Conservation (phyloP, 2,113 vertebrate species). For the Camarhynchus parvulus region DNA sequence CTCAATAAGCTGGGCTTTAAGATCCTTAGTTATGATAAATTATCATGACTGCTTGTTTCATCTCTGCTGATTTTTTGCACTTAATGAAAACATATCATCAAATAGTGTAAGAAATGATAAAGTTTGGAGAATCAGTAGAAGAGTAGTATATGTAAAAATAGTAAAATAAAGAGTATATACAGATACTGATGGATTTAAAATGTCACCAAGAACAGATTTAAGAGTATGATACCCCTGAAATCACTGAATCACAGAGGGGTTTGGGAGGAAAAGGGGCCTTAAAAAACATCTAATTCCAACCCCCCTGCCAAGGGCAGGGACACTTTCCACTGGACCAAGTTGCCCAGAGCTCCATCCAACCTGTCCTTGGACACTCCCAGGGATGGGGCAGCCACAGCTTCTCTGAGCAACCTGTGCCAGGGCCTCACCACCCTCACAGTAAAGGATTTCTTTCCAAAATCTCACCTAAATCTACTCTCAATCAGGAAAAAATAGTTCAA, state of each 20-base stretch:
- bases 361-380: not conserved
- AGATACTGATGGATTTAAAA: not conserved
- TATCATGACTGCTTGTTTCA: not conserved
- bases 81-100: not conserved
- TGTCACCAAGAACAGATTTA: not conserved
- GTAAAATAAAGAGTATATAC: not conserved
- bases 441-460: not conserved
- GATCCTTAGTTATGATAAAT: not conserved
- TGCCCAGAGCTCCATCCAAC: not conserved
- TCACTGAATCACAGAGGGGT: not conserved
- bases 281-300: not conserved
- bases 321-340: not conserved
- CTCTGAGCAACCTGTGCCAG: not conserved
- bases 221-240: not conserved
- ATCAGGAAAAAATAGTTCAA: not conserved
- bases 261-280: not conserved
- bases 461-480: not conserved
- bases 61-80: not conserved
- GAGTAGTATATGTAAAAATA: not conserved
- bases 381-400: fast-evolving
- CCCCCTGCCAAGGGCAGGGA: fast-evolving
- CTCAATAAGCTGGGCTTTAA: not conserved
- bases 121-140: not conserved
- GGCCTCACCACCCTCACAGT: fast-evolving
- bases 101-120: not conserved